Conservation (phyloP, 2,888 invertebrate species). For the Drepanosiphum platanoidis region DNA sequence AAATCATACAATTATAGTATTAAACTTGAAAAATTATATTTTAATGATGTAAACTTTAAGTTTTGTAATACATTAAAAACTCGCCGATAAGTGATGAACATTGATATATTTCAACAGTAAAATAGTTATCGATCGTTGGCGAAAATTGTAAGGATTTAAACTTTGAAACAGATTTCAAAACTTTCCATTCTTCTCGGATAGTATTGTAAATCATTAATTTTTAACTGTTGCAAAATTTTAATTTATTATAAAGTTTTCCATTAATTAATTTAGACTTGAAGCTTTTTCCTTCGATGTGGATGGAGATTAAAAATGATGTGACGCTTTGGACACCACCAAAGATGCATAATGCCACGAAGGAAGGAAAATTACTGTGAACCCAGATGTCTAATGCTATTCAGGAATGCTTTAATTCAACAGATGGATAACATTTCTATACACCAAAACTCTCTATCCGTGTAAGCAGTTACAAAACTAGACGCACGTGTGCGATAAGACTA, state of each 20-base stretch:
- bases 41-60: no score
- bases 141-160: neutral
- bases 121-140: neutral
- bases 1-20: no score
- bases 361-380: neutral
- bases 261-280: neutral
- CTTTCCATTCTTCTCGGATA: neutral
- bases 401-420: neutral
- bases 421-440: neutral
- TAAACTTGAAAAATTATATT: no score
- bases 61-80: no score
- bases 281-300: neutral
- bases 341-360: no score
- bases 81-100: no score
- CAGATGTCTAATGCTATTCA: neutral
- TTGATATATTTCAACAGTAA: no score
- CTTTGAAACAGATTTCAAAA: neutral
- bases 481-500: slow-evolving; percentile 24
- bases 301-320: neutral
- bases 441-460: neutral
- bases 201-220: no score
- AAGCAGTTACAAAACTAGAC: neutral
- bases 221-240: no score
- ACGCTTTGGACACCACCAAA: neutral
- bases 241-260: neutral